phyloP scores from a whole-genome alignment of 23 tunicate species.

The Halocynthia roretzi region DNA sequence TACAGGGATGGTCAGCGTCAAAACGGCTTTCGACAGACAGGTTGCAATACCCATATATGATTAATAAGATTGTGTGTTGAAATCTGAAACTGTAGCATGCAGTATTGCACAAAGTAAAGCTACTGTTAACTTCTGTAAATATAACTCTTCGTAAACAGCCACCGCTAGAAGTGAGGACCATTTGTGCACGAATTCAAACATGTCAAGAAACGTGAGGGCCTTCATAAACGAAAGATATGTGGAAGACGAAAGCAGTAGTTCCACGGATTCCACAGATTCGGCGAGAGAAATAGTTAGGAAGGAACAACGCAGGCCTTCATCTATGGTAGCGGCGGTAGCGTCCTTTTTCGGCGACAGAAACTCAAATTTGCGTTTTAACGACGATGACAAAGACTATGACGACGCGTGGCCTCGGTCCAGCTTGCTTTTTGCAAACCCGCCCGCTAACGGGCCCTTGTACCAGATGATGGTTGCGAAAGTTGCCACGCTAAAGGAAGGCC shows the following conservation, averaged over 20 bases:
- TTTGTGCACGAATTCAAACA: neutral
- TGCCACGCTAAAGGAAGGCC: neutral
- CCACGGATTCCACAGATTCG: neutral
- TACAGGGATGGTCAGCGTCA: too few species aligned
- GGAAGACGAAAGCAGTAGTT: neutral
- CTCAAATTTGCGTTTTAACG: neutral
- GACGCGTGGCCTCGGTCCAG: constrained; percentile 20
- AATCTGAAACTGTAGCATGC: too few species aligned
- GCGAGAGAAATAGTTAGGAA: neutral
- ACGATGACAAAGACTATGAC: constrained; percentile 18
- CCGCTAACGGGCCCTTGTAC: neutral
- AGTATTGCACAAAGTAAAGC: too few species aligned
- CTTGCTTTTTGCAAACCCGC: neutral
- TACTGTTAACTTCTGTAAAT: too few species aligned
- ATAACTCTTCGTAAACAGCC: neutral
- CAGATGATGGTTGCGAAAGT: neutral
- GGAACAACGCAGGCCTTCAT: neutral
- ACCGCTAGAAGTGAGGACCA: neutral
- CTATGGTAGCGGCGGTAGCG: constrained; percentile 1
- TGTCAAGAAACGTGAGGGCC: neutral
- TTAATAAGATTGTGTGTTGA: too few species aligned
- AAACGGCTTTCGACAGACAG: too few species aligned
- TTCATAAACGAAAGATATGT: neutral
- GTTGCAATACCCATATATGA: too few species aligned
- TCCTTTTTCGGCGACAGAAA: neutral